phyloP scores from a whole-genome alignment of 2,113 vertebrate genomes.

The Brevimyrus niger region DNA sequence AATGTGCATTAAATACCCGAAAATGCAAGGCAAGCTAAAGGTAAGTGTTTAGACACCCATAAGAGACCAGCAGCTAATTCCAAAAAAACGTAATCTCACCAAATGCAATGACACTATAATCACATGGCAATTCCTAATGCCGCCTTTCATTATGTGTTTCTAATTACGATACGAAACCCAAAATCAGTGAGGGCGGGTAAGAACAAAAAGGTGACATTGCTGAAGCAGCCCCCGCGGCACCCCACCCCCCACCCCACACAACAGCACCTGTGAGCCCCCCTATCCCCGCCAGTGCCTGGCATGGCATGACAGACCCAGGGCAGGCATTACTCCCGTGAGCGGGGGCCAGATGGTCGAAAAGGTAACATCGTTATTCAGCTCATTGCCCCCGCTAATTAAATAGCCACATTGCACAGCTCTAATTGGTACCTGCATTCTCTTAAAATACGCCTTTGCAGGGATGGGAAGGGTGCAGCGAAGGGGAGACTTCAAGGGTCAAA shows the following conservation, averaged over 20 bases:
- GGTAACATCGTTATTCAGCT: slow-evolving; percentile 63
- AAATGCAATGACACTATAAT: not conserved
- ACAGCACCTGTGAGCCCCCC: not conserved
- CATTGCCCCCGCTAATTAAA: slow-evolving; percentile 63
- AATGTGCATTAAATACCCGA: not conserved
- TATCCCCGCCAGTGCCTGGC: not conserved
- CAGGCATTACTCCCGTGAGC: slow-evolving; percentile 29
- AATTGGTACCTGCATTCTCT: slow-evolving; percentile 22
- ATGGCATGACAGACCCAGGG: not conserved
- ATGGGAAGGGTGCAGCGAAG: not conserved
- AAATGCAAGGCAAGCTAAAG: not conserved
- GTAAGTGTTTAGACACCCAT: not conserved
- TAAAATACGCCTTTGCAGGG: slow-evolving; percentile 19
- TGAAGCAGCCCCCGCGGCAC: not conserved
- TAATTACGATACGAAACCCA: not conserved
- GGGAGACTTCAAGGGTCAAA: not conserved
- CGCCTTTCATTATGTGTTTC: not conserved
- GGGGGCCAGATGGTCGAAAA: slow-evolving; percentile 61
- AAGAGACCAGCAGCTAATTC: not conserved
- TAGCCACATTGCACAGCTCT: slow-evolving; percentile 35
- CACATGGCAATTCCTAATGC: not conserved
- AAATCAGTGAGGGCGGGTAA: not conserved
- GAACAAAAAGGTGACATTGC: not conserved
- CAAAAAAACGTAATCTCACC: not conserved
- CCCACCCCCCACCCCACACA: not conserved